Base-by-base conservation (phyloP, 1,140 invertebrate genomes). In the Neotoxoptera formosana region DNA sequence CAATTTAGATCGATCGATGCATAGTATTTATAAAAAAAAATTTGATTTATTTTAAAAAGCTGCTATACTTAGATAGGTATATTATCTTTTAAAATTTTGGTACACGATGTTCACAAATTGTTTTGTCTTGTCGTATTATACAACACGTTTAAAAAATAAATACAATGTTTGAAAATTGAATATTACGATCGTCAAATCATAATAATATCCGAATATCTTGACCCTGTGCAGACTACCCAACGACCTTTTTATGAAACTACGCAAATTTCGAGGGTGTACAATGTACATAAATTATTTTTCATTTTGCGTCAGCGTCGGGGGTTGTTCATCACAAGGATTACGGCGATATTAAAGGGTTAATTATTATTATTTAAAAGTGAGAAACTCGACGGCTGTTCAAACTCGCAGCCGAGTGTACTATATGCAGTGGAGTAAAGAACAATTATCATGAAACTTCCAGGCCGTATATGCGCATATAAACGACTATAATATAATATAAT, bases 321-420 rank as follows among this genome's bases (percentile, higher is more conserved):
- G n/a, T n/a, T 1, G 14, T 76, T n/a, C 4, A 14, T 76, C 14
- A 7, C 14, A 20, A 76, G n/a, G n/a, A 76, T 76, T 76, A 76
- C 60, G n/a, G 17, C 4, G n/a, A 76, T 76, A n/a, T 76, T 83
- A 83, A 83, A 83, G 20, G 81, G 81, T 83, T 83, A 83, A 83
- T 83, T 83, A 83, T 41, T 83, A 36, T 76, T 76, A 76, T 76
- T 76, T 76, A 76, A 34, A 36, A 83, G 81, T 83, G 36, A 83
- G 81, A 83, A 83, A 83, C 81, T 83, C 36, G 7, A 83, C 36
- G 21, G 36, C 21, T 83, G 36, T 83, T 83, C 11, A 23, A 83
- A 83, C 20, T 41, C 36, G 1, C 34, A 36, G 2, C 17, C 23
- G n/a, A 83, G 20, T 41, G 7, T 41, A 41, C 36, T 17, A 23